A percentile compares a stretch with the other conserved stretches of the same genome.
phyloP scores from a whole-genome alignment of 2,113 vertebrate species.

The Notechis scutatus region DNA sequence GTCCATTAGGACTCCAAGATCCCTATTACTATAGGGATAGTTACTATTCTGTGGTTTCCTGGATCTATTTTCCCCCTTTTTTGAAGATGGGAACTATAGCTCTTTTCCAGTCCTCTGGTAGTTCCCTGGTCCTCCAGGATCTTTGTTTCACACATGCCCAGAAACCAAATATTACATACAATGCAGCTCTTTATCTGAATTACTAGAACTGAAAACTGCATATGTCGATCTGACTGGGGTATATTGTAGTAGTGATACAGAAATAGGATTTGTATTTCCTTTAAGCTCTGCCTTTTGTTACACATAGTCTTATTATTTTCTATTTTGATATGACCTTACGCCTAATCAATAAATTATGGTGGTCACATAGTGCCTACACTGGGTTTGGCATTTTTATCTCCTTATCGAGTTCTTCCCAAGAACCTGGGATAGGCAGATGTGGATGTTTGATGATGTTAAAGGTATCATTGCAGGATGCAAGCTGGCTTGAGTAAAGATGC shows the following conservation, averaged over 20 bases:
- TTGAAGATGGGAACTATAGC: too few relatives aligned
- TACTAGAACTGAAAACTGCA: neutral
- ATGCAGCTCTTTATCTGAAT: neutral
- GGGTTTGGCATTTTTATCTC: neutral
- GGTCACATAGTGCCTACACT: neutral
- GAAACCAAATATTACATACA: neutral
- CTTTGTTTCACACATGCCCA: neutral
- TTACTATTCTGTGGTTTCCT: too few relatives aligned
- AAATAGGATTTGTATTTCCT: neutral
- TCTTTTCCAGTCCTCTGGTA: too few relatives aligned
- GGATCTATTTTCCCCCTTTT: too few relatives aligned
- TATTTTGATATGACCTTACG: neutral
- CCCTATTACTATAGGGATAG: too few relatives aligned
- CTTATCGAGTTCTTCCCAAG: neutral
- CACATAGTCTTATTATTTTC: neutral
- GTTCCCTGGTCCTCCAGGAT: too few relatives aligned
- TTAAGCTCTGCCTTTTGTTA: neutral
- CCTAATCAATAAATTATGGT: neutral
- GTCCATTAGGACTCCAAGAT: too few relatives aligned
- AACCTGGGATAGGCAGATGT: neutral
- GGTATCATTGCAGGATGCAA: neutral
- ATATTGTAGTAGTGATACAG: neutral
- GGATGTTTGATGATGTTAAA: neutral
- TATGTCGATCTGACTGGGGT: neutral
- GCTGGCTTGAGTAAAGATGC: too few relatives aligned